phyloP scores from a whole-genome alignment of 2,888 invertebrate species.

The Andrena fulva region DNA sequence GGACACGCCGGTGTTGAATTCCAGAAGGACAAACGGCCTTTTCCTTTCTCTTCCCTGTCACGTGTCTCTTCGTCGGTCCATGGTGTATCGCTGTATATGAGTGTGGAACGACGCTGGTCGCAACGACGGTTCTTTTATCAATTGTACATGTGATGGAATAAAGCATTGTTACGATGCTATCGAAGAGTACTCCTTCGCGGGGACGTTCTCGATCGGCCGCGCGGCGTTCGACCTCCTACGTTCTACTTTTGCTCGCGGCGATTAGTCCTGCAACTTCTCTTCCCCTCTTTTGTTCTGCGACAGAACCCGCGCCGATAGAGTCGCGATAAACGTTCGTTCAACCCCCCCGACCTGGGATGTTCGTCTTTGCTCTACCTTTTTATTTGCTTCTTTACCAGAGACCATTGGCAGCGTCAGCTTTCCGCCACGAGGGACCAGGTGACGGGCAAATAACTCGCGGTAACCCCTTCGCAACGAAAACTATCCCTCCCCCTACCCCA shows the following conservation, averaged over 20 bases:
- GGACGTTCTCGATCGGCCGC: not conserved
- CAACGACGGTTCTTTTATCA: constrained; percentile 33
- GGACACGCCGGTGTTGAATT: too few relatives aligned
- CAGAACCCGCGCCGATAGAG: not conserved
- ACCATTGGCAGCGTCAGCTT: constrained; percentile 39
- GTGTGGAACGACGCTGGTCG: not conserved
- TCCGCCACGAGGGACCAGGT: constrained; percentile 58
- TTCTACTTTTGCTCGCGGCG: not conserved
- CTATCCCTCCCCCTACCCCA: constrained; percentile 22
- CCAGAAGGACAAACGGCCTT: not conserved
- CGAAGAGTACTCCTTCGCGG: constrained; percentile 1
- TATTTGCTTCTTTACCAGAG: constrained; percentile 15
- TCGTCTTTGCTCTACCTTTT: not conserved
- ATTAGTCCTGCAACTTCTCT: not conserved
- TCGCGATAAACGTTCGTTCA: not conserved
- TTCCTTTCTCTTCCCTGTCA: not conserved
- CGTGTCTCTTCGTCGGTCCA: not conserved
- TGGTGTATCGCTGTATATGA: constrained; percentile 31
- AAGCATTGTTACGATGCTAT: constrained; percentile 55
- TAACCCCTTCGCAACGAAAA: constrained; percentile 35
- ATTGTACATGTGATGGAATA: constrained; percentile 67
- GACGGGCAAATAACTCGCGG: constrained; percentile 62
- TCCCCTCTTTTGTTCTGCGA: too few relatives aligned
- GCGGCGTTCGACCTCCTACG: not conserved
- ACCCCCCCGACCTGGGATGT: not conserved